These are phyloP conservation scores for Eclectus roratus DNA, from an alignment of 2,113 vertebrate genomes.

Conservation along the genomic window DNA sequence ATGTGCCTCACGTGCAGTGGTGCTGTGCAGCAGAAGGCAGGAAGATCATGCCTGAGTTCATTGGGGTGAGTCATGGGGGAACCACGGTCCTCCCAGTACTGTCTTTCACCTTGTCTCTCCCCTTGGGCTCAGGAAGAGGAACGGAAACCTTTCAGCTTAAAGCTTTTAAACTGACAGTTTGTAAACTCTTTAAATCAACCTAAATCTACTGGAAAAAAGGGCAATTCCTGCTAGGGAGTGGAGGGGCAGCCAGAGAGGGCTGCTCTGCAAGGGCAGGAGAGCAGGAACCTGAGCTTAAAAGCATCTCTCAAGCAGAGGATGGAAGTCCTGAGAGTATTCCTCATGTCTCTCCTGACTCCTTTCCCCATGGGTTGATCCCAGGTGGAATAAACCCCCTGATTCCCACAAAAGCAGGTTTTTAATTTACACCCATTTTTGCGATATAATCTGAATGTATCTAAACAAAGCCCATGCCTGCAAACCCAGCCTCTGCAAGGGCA, in stretches of 20 bases:
- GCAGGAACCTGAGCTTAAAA: neutral
- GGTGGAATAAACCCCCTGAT: neutral
- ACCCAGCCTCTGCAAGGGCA: neutral
- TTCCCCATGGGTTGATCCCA: neutral
- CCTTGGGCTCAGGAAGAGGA: neutral
- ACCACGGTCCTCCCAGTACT: neutral
- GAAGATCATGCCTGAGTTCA: fast-evolving
- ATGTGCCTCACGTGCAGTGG: neutral
- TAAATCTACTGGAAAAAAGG: neutral
- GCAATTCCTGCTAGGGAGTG: neutral
- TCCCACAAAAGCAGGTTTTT: neutral
- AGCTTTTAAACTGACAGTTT: neutral
- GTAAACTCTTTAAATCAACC: neutral
- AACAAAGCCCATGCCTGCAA: neutral
- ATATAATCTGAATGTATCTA: neutral
- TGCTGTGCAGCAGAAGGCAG: fast-evolving
- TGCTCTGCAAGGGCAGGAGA: neutral
- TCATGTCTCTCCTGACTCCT: neutral
- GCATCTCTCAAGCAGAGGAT: neutral
- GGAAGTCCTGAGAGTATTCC: neutral
- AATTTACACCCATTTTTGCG: neutral
- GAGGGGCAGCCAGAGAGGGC: neutral
- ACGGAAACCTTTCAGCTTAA: neutral
- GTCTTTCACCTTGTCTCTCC: neutral
- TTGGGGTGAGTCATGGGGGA: neutral